Evolutionary conservation across 2,888 invertebrate species (phyloP), one percentile per base, ranked within the genome.

Genomic region (Mimas tiliae): DNA sequence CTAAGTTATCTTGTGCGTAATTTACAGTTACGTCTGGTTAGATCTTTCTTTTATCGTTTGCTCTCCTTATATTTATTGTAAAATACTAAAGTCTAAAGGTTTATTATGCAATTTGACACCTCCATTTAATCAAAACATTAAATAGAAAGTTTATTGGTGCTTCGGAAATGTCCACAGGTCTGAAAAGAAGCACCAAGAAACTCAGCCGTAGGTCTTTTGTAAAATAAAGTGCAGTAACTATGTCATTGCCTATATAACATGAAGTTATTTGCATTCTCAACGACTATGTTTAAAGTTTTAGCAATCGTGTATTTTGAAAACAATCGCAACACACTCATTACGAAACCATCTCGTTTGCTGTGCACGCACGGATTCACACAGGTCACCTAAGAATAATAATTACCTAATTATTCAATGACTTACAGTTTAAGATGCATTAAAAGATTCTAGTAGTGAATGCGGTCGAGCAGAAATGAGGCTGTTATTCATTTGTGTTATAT

Each of bases 291-390:
- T 58, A 12, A 50, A 58, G 19, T 58, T 9, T 52, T 34, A 55
- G 58, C 58, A 42, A 58, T 58, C 58, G 58, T 38, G 58, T 58
- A 42, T 58, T 58, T 58, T 58, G 58, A 58, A 58, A 58, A 58
- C 58, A 58, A 58, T 42, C 58, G 42, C 58, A 19, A 58, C 42
- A 12, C 3, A 14, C 45, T 45, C 19, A 58, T 55, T 58, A 42
- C 38, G 58, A 58, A 58, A 58, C 58, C 19, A 58, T 58, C 42
- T 58, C 6, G 12, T 9, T 34, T 34, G 8, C n/a, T 16, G 42
- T 6, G 38, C 55, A 55, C 53, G 38, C 58, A 58, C 21, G 27
- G 52, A 52, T 33, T 14, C 27, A 52, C 52, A 19, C 19, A 16
- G 42, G 16, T 19, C 58, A 21, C 42, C 58, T 58, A 19, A 12